These are phyloP conservation scores for Ibycter americanus DNA, from an alignment of 2,797 vertebrate species.

Conservation along the genomic window DNA sequence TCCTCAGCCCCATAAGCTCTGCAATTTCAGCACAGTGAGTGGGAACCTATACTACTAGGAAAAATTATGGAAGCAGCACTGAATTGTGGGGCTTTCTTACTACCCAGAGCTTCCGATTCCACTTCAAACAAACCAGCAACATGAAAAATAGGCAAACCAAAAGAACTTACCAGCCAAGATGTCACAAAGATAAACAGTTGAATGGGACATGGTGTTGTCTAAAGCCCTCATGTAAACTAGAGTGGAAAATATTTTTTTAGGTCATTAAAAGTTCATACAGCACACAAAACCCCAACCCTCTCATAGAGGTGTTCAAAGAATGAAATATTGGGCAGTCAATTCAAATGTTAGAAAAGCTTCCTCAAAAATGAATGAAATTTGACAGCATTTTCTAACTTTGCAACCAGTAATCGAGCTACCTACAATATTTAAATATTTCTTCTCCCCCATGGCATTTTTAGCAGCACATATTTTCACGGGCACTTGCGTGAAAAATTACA, in stretches of 20 bases:
- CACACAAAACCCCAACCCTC: background rate
- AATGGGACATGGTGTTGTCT: background rate
- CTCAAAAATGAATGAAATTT: background rate
- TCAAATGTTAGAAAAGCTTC: background rate
- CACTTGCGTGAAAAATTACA: background rate
- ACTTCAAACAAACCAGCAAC: background rate
- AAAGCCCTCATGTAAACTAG: background rate
- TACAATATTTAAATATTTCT: background rate
- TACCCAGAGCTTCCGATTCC: background rate
- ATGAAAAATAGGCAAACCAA: background rate
- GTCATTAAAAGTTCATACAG: background rate
- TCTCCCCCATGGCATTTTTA: background rate
- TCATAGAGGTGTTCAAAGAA: background rate
- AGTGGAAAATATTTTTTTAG: background rate
- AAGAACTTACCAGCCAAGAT: background rate
- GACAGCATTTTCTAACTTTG: background rate
- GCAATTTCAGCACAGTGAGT: background rate
- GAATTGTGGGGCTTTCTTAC: background rate
- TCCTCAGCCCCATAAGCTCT: background rate
- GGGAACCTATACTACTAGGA: background rate
- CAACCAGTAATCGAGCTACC: background rate
- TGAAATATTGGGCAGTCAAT: background rate
- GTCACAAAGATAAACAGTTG: background rate
- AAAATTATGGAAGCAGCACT: background rate
- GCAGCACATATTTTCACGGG: background rate